phyloP scores from a whole-genome alignment of 2,113 vertebrate species.

The Peromyscus californicus region DNA sequence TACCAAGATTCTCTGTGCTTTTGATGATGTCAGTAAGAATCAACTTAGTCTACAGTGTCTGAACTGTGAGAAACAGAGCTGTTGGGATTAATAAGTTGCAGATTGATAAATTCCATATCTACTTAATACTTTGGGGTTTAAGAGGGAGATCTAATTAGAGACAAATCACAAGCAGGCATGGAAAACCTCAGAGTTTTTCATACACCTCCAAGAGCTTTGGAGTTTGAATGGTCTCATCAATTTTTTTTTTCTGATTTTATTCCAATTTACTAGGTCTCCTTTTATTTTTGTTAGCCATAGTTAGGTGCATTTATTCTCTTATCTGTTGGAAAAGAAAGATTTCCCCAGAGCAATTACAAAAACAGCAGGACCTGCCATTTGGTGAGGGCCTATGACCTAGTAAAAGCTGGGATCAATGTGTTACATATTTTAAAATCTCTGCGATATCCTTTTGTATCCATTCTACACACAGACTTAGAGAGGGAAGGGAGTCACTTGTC shows the following conservation, averaged over 20 bases:
- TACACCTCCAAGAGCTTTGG: background rate
- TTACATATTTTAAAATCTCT: slow-evolving; percentile 27
- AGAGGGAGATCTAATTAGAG: background rate
- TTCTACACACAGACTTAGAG: background rate
- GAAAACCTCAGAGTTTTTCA: background rate
- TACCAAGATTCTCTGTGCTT: background rate
- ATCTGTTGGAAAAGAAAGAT: background rate
- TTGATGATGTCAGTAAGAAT: slow-evolving; percentile 32
- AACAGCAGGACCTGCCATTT: background rate
- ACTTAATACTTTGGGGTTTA: background rate
- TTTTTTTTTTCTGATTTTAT: slow-evolving; percentile 55
- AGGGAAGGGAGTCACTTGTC: background rate
- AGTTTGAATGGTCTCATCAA: background rate
- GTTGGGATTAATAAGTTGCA: background rate
- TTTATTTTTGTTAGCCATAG: background rate
- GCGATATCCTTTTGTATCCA: background rate
- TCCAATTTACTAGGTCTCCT: background rate
- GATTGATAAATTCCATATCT: background rate
- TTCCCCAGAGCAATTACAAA: background rate
- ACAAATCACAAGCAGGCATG: background rate
- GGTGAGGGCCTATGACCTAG: background rate
- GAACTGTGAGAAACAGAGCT: background rate
- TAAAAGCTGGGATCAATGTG: background rate
- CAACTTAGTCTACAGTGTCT: slow-evolving; percentile 4
- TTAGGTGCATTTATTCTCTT: background rate